A percentile compares a stretch with the other conserved stretches of the same genome.
Evolutionary conservation across 2,113 vertebrate genomes (phyloP).

Genomic region (Xyliphius kryptos): DNA sequence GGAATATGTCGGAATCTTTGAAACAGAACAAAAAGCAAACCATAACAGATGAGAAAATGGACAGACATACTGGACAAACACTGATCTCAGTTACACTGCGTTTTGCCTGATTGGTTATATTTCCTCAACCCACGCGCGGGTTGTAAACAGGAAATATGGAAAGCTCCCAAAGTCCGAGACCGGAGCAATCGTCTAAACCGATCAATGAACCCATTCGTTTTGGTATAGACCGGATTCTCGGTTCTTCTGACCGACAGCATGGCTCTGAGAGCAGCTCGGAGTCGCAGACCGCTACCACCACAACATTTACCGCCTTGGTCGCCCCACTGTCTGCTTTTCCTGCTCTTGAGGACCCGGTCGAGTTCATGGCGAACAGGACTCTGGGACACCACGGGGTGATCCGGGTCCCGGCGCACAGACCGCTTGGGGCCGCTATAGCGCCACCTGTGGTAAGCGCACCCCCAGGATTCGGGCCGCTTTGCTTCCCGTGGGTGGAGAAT

Average conservation of each 20-base stretch:
- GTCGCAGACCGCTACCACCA: too few relatives aligned
- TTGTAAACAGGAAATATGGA: conserved; percentile 81
- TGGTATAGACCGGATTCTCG: too few relatives aligned
- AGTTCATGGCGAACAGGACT: too few relatives aligned
- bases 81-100: background rate
- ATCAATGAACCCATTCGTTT: too few relatives aligned
- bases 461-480: conserved; percentile 62
- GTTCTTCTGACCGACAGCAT: too few relatives aligned
- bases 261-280: too few relatives aligned
- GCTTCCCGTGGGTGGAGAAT: conserved; percentile 90
- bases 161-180: conserved; percentile 63
- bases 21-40: background rate
- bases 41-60: conserved; percentile 27
- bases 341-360: too few relatives aligned
- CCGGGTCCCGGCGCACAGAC: conserved; percentile 86
- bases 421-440: conserved; percentile 67
- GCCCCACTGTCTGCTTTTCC: too few relatives aligned
- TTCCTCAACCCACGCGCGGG: too few relatives aligned
- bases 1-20: conserved; percentile 26
- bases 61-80: conserved; percentile 13
- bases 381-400: conserved; percentile 81
- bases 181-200: conserved; percentile 68
- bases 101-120: conserved; percentile 21
- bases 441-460: conserved; percentile 56
- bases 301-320: too few relatives aligned